A percentile compares a stretch with the other conserved stretches of the same genome.
These are phyloP conservation scores for honey bee (Apis mellifera) DNA, from an alignment of 1,140 invertebrate species.

Conservation along the genomic window DNA sequence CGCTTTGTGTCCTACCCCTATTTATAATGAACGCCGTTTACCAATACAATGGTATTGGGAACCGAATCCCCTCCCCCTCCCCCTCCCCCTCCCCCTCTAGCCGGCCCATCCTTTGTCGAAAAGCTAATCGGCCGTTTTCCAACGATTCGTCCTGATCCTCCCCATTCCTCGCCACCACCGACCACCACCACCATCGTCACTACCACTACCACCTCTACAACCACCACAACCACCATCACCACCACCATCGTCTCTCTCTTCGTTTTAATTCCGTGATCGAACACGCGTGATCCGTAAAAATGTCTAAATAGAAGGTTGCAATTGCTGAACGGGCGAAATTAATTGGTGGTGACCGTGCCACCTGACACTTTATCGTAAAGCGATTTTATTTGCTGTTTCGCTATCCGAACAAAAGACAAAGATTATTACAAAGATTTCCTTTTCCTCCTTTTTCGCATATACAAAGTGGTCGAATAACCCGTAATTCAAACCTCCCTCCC, in stretches of 20 bases:
- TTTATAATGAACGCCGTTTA: slow-evolving; percentile 66
- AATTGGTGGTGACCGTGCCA: not conserved
- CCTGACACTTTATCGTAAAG: not conserved
- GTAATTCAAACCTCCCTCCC: too few species aligned
- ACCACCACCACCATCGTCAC: too few species aligned
- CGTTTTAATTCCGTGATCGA: slow-evolving; percentile 28
- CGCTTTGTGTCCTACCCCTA: slow-evolving; percentile 61
- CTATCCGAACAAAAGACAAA: not conserved
- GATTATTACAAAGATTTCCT: not conserved
- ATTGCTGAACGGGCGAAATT: slow-evolving; percentile 9
- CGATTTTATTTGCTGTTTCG: not conserved
- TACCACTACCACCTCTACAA: too few species aligned
- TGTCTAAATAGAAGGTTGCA: slow-evolving; percentile 21
- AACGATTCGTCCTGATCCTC: not conserved
- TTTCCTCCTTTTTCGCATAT: not conserved
- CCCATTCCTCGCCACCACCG: too few species aligned
- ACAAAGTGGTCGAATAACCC: too few species aligned
- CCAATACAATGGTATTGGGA: slow-evolving; percentile 54
- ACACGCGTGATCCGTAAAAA: slow-evolving; percentile 1
- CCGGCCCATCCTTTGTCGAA: slow-evolving; percentile 38
- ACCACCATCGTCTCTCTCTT: not conserved
- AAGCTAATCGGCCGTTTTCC: slow-evolving; percentile 40
- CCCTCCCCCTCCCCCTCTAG: not conserved
- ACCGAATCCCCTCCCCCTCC: not conserved
- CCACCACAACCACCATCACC: not conserved